Evolutionary conservation across 2,888 invertebrate genomes (phyloP).

Genomic region (Beris morrisii): DNA sequence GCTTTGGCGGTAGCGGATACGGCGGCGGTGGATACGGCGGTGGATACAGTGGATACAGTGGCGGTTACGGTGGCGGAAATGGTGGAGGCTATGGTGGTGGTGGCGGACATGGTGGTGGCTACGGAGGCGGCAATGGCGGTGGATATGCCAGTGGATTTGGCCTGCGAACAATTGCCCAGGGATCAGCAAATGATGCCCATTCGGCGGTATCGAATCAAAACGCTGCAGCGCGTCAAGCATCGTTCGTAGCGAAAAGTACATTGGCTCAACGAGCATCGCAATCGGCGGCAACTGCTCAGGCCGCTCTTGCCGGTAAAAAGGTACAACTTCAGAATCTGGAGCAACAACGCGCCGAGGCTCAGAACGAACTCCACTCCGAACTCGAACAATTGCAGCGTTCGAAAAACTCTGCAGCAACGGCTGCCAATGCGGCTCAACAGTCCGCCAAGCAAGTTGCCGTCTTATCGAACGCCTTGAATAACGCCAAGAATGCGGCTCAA

Average conservation of each 20-base stretch:
- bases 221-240: constrained; percentile 72
- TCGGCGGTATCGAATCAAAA: constrained; percentile 74
- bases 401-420: constrained; percentile 67
- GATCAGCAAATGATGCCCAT: constrained; percentile 76
- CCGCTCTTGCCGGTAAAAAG: constrained; percentile 64
- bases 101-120: neutral
- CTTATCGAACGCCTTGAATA: constrained; percentile 69
- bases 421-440: constrained; percentile 68
- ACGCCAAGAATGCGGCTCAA: constrained; percentile 59
- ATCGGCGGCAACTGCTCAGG: constrained; percentile 64
- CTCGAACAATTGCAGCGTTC: constrained; percentile 71
- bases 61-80: neutral
- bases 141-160: constrained; percentile 55
- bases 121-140: neutral
- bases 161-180: constrained; percentile 70
- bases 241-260: constrained; percentile 67
- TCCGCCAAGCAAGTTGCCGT: constrained; percentile 68
- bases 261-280: constrained; percentile 72
- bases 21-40: neutral
- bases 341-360: constrained; percentile 70
- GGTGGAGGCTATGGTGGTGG: neutral
- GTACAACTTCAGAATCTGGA: constrained; percentile 66
- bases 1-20: neutral
- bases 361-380: constrained; percentile 67
- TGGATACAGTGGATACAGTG: neutral